phyloP scores from a whole-genome alignment of 2,888 invertebrate genomes.

The Apoda limacodes region DNA sequence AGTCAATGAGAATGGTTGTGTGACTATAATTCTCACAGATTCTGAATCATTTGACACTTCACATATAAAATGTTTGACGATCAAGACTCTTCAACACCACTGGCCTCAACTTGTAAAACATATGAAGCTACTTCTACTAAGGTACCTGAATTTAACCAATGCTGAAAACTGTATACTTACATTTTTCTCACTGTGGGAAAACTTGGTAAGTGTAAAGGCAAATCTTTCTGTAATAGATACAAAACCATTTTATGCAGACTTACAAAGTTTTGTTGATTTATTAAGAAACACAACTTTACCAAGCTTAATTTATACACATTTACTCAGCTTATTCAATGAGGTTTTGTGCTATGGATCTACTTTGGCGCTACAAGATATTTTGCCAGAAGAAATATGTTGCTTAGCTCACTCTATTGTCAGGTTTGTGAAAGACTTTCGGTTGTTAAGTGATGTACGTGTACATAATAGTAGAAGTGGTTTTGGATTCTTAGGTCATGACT shows the following conservation, averaged over 20 bases:
- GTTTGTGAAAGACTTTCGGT: constrained; percentile 85
- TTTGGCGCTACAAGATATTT: constrained; percentile 85
- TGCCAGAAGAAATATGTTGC: constrained; percentile 90
- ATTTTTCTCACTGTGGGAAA: constrained; percentile 89
- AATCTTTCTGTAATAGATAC: constrained; percentile 91
- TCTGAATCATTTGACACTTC: constrained; percentile 89
- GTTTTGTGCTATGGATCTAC: constrained; percentile 93
- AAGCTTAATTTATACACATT: constrained; percentile 85
- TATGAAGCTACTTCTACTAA: constrained; percentile 70
- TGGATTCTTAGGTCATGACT: constrained; percentile 57
- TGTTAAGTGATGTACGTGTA: constrained; percentile 71
- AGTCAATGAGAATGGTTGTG: constrained; percentile 64
- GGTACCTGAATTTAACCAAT: constrained; percentile 69
- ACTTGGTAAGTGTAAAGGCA: constrained; percentile 90
- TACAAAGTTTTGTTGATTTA: constrained; percentile 82
- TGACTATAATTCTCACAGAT: constrained; percentile 76
- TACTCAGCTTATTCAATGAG: constrained; percentile 88
- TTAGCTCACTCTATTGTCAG: constrained; percentile 88
- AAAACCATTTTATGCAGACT: constrained; percentile 87
- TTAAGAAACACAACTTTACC: constrained; percentile 78
- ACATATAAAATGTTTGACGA: constrained; percentile 86
- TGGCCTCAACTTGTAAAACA: constrained; percentile 86
- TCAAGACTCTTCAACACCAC: constrained; percentile 85
- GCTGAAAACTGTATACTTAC: constrained; percentile 81
- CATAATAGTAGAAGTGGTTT: constrained; percentile 55